These are phyloP conservation scores for Dreissena polymorpha DNA, from an alignment of 1,140 invertebrate genomes.

Conservation along the genomic window DNA sequence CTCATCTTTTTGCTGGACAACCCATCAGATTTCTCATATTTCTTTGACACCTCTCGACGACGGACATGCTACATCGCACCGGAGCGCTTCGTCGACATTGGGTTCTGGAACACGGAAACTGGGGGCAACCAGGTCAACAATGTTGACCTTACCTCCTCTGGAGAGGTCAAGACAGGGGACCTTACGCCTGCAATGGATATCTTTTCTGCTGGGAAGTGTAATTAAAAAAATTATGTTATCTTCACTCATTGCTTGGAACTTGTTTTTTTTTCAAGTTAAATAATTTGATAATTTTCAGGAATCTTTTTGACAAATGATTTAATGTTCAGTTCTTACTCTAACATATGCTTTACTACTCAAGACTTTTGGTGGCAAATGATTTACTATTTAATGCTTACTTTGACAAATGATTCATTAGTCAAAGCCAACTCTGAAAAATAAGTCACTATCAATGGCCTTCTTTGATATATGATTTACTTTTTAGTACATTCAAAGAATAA, in stretches of 20 bases:
- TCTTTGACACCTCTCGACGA: conserved; percentile 98
- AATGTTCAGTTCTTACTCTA: no score
- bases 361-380: no score
- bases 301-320: neutral
- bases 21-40: conserved; percentile 99
- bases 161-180: conserved; percentile 73
- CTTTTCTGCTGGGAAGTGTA: conserved; percentile 93
- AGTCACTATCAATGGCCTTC: no score
- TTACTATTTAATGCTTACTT: no score
- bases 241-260: no score
- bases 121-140: conserved; percentile 61
- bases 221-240: neutral
- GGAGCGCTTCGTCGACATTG: conserved; percentile 85
- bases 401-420: no score
- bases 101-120: conserved; percentile 61
- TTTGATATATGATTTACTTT: no score
- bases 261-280: no score
- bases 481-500: no score
- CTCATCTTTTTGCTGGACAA: conserved; percentile 86
- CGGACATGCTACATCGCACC: conserved; percentile 98
- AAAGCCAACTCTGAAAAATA: no score
- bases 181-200: conserved; percentile 97
- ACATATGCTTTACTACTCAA: no score
- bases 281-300: neutral
- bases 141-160: conserved; percentile 72